These are phyloP conservation scores for Calyptommatus sinebrachiatus DNA, from an alignment of 2,113 vertebrate species.

Conservation along the genomic window DNA sequence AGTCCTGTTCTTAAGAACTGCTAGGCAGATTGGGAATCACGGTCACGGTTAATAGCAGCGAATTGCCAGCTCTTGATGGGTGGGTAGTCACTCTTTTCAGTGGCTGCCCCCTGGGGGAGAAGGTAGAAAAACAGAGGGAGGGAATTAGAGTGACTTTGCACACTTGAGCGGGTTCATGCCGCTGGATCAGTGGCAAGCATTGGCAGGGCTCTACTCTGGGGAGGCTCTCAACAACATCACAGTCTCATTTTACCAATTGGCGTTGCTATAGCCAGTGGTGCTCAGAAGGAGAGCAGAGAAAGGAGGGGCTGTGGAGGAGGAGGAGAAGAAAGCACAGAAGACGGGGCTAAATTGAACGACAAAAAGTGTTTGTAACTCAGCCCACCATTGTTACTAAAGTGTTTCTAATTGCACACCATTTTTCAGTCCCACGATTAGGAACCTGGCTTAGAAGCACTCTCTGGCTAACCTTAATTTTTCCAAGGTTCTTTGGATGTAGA, in stretches of 20 bases:
- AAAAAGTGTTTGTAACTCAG: slow-evolving; percentile 58
- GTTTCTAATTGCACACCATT: slow-evolving; percentile 73
- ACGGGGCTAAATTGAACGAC: slow-evolving; percentile 71
- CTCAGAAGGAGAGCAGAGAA: slow-evolving; percentile 63
- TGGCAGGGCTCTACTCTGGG: slow-evolving; percentile 82
- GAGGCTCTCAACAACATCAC: slow-evolving; percentile 77
- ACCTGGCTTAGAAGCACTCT: slow-evolving; percentile 77
- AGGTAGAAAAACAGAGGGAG: slow-evolving; percentile 85
- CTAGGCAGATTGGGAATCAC: slow-evolving; percentile 80
- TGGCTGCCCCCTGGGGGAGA: slow-evolving; percentile 83
- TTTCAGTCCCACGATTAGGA: slow-evolving; percentile 72
- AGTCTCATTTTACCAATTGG: slow-evolving; percentile 81
- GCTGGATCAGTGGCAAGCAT: slow-evolving; percentile 80
- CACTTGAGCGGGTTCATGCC: slow-evolving; percentile 80
- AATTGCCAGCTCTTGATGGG: slow-evolving; percentile 84
- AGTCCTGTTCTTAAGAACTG: slow-evolving; percentile 79
- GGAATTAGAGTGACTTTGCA: slow-evolving; percentile 86
- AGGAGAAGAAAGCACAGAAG: slow-evolving; percentile 56
- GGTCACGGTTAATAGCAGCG: slow-evolving; percentile 81
- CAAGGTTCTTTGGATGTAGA: slow-evolving; percentile 85
- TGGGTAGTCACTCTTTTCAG: slow-evolving; percentile 84
- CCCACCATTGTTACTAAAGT: slow-evolving; percentile 61
- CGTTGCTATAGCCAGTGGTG: slow-evolving; percentile 76
- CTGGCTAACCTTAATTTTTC: slow-evolving; percentile 85
- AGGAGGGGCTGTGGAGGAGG: slow-evolving; percentile 33